These are phyloP conservation scores for Holothuria glaberrima DNA, from an alignment of 35 echinoderm and acorn worm genomes.

Conservation along the genomic window DNA sequence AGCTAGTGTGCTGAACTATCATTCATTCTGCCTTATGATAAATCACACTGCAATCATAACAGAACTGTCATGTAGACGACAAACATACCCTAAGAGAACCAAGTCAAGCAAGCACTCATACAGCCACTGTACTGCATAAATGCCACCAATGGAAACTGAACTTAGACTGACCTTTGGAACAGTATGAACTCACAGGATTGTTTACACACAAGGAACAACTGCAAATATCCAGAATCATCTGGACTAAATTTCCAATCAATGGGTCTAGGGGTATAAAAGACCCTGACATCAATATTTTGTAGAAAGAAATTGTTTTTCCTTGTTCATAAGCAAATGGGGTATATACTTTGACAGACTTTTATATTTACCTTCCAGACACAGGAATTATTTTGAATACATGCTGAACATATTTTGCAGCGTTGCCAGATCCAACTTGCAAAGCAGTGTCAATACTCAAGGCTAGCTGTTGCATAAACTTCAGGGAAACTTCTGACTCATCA, in stretches of 20 bases:
- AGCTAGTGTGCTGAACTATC: no score
- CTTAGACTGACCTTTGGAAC: no score
- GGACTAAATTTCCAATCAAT: not conserved
- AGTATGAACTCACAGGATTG: no score
- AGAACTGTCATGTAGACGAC: no score
- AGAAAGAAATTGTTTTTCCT: not conserved
- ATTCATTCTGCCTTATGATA: no score
- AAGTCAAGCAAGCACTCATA: no score
- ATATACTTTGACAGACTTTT: not conserved
- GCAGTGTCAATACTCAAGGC: constrained; percentile 88
- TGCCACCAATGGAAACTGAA: no score
- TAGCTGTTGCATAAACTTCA: constrained; percentile 73
- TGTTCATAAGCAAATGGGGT: no score
- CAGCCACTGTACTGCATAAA: no score
- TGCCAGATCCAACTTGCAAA: constrained; percentile 80
- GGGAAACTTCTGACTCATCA: constrained; percentile 53
- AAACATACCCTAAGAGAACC: no score
- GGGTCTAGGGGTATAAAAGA: not conserved
- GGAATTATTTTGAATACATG: constrained; percentile 92
- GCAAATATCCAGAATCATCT: not conserved
- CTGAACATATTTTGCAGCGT: constrained; percentile 55
- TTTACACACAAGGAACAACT: not conserved
- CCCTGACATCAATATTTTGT: not conserved
- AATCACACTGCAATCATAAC: no score
- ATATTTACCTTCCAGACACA: constrained; percentile 85